A percentile compares a stretch with the other conserved stretches of the same genome.
Conservation (phyloP, 2,113 vertebrate species). For the Mastomys coucha region DNA sequence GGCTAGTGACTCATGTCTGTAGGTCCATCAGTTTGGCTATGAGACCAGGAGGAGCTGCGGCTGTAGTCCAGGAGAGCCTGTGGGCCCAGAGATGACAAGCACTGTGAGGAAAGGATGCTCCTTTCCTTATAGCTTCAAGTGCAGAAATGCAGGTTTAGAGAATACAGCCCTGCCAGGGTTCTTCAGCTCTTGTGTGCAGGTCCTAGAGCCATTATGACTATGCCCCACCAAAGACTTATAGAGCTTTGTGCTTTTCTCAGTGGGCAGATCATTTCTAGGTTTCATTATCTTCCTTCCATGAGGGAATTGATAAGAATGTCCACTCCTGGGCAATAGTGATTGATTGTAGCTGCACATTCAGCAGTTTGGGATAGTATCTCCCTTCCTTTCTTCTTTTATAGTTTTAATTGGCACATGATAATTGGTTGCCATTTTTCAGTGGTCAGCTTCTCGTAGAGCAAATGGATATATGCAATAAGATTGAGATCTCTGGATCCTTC, state of each 20-base stretch:
- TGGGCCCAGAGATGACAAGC: not conserved
- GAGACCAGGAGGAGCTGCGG: not conserved
- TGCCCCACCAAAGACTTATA: not conserved
- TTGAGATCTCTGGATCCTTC: conserved; percentile 8
- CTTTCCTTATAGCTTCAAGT: not conserved
- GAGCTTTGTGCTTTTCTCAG: not conserved
- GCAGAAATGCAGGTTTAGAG: not conserved
- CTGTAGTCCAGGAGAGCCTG: not conserved
- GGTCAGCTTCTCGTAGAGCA: not conserved
- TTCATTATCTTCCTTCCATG: not conserved
- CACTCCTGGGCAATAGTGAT: not conserved
- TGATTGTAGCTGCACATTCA: not conserved
- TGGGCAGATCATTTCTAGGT: not conserved
- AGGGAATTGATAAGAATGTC: not conserved
- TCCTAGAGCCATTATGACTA: not conserved
- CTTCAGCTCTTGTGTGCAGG: not conserved
- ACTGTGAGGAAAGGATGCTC: accelerated
- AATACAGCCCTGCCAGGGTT: not conserved
- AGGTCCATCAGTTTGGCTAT: not conserved
- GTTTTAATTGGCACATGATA: not conserved
- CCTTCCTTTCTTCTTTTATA: not conserved
- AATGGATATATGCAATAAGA: not conserved
- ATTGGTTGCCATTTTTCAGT: not conserved
- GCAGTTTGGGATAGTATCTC: not conserved
- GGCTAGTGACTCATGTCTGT: not conserved